phyloP scores from a whole-genome alignment of 2,113 vertebrate species.

The Cyprichromis sp. region DNA sequence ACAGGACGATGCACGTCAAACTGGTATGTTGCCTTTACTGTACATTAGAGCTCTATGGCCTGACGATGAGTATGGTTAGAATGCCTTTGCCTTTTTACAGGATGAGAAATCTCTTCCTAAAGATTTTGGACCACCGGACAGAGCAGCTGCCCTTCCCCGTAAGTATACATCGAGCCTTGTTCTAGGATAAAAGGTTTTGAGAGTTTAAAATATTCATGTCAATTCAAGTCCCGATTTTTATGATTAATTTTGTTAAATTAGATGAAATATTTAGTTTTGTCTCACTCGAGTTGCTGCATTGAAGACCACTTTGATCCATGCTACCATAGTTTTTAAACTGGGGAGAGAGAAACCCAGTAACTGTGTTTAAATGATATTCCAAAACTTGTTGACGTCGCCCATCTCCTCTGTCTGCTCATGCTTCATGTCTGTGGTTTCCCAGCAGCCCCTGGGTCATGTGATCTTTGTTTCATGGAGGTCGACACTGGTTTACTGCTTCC shows the following conservation, averaged over 20 bases:
- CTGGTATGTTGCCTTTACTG: conserved; percentile 76
- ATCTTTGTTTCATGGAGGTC: background rate
- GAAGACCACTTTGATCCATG: background rate
- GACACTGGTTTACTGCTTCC: background rate
- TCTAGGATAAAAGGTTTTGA: background rate
- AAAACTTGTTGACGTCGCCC: background rate
- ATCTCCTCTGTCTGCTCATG: background rate
- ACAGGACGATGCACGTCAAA: conserved; percentile 96
- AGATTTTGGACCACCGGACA: conserved; percentile 88
- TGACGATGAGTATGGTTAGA: background rate
- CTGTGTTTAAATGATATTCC: background rate
- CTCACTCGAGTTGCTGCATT: background rate
- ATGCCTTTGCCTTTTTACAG: conserved; percentile 46
- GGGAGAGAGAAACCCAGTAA: background rate
- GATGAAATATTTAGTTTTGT: background rate
- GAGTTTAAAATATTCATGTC: background rate
- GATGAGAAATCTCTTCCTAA: conserved; percentile 94
- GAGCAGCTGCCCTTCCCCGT: conserved; percentile 89
- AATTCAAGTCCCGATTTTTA: background rate
- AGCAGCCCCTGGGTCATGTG: background rate
- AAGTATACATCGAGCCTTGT: conserved; percentile 52
- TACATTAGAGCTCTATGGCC: background rate
- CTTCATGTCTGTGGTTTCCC: background rate
- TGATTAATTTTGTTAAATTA: background rate
- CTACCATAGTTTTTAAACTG: background rate